Base-by-base conservation (phyloP, 2,113 vertebrate species). In the Sylvietta virens region DNA sequence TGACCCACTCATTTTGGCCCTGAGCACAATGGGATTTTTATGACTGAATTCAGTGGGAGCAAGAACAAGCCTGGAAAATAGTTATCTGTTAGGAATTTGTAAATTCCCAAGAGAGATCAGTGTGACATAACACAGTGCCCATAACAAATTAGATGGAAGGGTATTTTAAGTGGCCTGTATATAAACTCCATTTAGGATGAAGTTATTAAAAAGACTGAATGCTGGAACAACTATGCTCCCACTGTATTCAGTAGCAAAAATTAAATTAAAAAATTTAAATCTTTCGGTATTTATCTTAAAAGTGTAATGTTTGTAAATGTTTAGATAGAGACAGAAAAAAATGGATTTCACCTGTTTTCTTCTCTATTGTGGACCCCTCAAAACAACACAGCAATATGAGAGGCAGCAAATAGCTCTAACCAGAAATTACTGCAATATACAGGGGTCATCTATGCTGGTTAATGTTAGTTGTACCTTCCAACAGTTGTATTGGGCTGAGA, bases 131-230 rank as follows among this genome's bases (percentile, higher is more conserved):
- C 67, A 79, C 70, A 94, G 92, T 26, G 50, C 37, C 73, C 72
- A 74, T 82, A 82, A 92, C 62, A 90, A 93, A 95, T 95, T 91
- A 91, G 37, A 69, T 86, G 65, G 73, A 77, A 66, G 65, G 44
- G 33, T 94, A 95, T 94, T 93, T 45, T 91, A 78, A 80, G 26
- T 56, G 40, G 56, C 4, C 19, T 66, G 42, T 77, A 85, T 19
- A 44, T 33, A 30, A 64, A 70, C 47, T 45, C 86, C 47, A 81
- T 64, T 83, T 78, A 92, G 51, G 48, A 58, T 78, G n/a, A 85
- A 76, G n/a, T 80, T 86, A 47, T 85, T 62, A 66, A 88, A 90
- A 87, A 13, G 10, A 28, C 13, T 65, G 73, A 91, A 66, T 56
- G 51, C 24, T 90, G 66, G 10, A 64, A 76, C 15, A 82, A 51